These are phyloP conservation scores for Enteromius mattozi DNA, from an alignment of 2,797 vertebrate genomes.

Conservation along the genomic window DNA sequence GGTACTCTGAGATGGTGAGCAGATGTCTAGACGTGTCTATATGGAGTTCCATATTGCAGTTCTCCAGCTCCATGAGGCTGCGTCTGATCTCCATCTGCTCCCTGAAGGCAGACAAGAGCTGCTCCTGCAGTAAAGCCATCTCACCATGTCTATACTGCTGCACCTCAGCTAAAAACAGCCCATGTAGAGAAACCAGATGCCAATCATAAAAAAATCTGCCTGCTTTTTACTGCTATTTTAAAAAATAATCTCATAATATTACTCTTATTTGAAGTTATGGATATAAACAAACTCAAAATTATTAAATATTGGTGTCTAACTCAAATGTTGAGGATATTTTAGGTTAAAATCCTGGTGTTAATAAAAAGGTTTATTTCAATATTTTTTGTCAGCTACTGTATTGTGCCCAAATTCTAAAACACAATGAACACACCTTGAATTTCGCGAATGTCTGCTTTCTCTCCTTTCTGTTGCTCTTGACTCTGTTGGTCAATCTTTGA, in stretches of 20 bases:
- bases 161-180: conserved; percentile 79
- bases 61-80: conserved; percentile 86
- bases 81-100: conserved; percentile 87
- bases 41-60: conserved; percentile 84
- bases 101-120: conserved; percentile 84
- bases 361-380: background rate
- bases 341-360: no score
- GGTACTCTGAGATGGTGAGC: conserved; percentile 84
- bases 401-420: background rate
- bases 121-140: conserved; percentile 82
- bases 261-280: background rate
- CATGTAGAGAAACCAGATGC: background rate
- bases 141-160: conserved; percentile 78
- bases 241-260: background rate
- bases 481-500: conserved; percentile 82
- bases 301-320: background rate
- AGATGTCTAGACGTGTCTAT: conserved; percentile 87
- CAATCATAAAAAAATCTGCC: background rate
- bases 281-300: background rate
- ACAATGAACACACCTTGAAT: conserved; percentile 77
- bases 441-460: conserved; percentile 76
- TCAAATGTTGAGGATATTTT: no score
- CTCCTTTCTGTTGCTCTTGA: conserved; percentile 69
- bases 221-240: background rate
- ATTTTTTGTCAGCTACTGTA: background rate